Percentiles rank a stretch among this genome's conserved stretches.
phyloP scores from a whole-genome alignment of 2,888 invertebrate species.

The Erebia ligea region DNA sequence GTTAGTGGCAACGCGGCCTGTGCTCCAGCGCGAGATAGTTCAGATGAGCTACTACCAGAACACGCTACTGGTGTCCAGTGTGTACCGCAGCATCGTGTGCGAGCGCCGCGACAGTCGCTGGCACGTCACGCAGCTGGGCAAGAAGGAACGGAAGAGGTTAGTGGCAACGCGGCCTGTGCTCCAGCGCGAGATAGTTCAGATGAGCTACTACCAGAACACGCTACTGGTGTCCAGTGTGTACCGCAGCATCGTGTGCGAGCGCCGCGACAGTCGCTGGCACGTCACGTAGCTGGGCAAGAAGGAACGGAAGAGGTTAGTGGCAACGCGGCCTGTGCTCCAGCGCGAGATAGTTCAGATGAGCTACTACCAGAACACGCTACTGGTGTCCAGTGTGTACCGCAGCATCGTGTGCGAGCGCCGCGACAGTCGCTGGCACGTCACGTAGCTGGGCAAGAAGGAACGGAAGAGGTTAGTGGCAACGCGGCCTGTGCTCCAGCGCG shows the following conservation, averaged over 20 bases:
- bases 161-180: not conserved
- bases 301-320: conserved; percentile 89
- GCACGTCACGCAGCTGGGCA: conserved; percentile 91
- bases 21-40: conserved; percentile 93
- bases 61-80: conserved; percentile 90
- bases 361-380: conserved; percentile 87
- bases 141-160: conserved; percentile 92
- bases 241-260: conserved; percentile 90
- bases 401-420: conserved; percentile 90
- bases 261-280: conserved; percentile 85
- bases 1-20: conserved; percentile 58
- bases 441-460: conserved; percentile 93
- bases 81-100: conserved; percentile 91
- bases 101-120: conserved; percentile 85
- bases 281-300: conserved; percentile 92
- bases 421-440: conserved; percentile 86
- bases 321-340: conserved; percentile 52
- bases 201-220: conserved; percentile 89
- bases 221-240: conserved; percentile 93
- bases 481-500: not conserved
- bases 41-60: conserved; percentile 91
- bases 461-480: conserved; percentile 86
- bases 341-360: conserved; percentile 94
- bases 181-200: conserved; percentile 93
- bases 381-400: conserved; percentile 93